These are phyloP conservation scores for Phasianus colchicus DNA, from an alignment of 2,113 vertebrate genomes.

Conservation along the genomic window DNA sequence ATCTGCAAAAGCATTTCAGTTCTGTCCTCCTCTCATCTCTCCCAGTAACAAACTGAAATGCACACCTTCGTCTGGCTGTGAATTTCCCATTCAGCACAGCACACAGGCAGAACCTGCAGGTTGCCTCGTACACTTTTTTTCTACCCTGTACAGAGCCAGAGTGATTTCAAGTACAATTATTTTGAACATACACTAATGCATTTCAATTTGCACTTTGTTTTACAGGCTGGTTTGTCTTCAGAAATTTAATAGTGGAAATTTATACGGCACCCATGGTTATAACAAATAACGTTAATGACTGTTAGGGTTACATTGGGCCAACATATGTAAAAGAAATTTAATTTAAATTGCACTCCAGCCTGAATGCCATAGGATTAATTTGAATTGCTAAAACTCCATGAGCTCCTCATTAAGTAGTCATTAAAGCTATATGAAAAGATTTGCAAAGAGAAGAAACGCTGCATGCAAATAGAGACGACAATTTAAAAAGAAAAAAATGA, in stretches of 20 bases:
- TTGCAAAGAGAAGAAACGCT: not conserved
- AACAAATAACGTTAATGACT: not conserved
- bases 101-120: not conserved
- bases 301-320: not conserved
- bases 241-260: not conserved
- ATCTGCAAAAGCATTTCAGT: not conserved
- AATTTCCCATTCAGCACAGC: not conserved
- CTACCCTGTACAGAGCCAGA: not conserved
- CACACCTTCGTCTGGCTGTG: not conserved
- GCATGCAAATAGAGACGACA: not conserved
- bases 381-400: not conserved
- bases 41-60: not conserved
- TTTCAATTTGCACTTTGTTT: constrained; percentile 14
- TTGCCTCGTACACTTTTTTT: not conserved
- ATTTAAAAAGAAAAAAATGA: not conserved
- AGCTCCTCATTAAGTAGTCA: not conserved
- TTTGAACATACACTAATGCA: not conserved
- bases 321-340: not conserved
- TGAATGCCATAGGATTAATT: not conserved
- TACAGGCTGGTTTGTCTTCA: constrained; percentile 26
- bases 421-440: not conserved
- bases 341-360: not conserved
- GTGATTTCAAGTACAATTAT: constrained; percentile 23
- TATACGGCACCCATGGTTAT: not conserved
- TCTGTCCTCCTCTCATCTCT: not conserved